Conservation (phyloP, 2,888 invertebrate species). For the Cataglyphis albicans region DNA sequence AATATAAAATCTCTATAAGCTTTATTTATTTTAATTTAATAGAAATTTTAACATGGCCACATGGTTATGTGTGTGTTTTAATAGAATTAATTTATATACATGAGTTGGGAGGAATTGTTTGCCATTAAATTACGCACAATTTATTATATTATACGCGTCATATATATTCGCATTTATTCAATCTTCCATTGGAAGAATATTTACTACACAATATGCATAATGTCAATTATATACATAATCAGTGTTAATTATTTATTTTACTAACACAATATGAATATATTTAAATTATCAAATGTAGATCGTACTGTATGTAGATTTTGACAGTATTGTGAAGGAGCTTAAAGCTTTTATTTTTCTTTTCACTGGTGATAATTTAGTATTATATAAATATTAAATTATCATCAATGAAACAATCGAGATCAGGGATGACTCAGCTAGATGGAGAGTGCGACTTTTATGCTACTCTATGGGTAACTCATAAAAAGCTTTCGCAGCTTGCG, state of each 20-base stretch:
- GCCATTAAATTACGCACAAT: constrained; percentile 21
- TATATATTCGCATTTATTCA: constrained; percentile 4
- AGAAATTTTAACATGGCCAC: neutral
- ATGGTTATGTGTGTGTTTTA: constrained; percentile 1
- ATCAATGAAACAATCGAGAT: neutral
- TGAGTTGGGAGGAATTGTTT: neutral
- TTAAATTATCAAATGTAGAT: neutral
- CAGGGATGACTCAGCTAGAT: constrained; percentile 6
- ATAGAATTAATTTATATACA: constrained; percentile 7
- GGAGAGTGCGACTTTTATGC: neutral
- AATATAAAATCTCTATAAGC: neutral
- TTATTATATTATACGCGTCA: neutral
- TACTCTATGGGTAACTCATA: constrained; percentile 51
- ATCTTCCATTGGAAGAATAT: neutral
- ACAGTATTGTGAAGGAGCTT: neutral
- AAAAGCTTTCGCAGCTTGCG: constrained; percentile 49
- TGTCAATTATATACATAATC: neutral
- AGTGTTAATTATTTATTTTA: neutral
- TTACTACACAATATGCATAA: neutral
- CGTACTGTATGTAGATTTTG: neutral
- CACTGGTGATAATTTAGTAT: constrained; percentile 53
- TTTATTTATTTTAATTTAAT: neutral
- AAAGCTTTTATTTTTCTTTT: neutral
- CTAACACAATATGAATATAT: neutral
- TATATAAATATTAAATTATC: neutral